Evolutionary conservation across 2,888 invertebrate species (phyloP).

Genomic region (Tetramorium bicarinatum): DNA sequence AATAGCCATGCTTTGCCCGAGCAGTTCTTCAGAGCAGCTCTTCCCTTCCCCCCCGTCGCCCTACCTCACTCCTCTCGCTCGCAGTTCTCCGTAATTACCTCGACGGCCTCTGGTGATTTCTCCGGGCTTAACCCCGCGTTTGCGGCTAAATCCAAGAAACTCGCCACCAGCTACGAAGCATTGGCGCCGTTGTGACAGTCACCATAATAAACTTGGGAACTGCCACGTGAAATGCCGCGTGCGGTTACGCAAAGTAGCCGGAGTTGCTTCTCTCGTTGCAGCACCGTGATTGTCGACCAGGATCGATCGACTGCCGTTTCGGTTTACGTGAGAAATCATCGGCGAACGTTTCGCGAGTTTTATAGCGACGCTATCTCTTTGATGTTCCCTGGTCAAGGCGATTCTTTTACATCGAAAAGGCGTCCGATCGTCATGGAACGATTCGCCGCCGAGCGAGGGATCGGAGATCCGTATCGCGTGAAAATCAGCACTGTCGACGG

Average conservation of each 20-base stretch:
- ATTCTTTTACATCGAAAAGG: constrained; percentile 5
- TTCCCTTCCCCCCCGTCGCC: constrained; percentile 1
- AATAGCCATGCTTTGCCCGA: constrained; percentile 70
- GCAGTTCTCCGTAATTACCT: constrained; percentile 69
- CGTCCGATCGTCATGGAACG: not conserved
- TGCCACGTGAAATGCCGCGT: constrained; percentile 45
- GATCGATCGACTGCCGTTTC: constrained; percentile 39
- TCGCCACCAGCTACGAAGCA: constrained; percentile 51
- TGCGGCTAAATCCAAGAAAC: constrained; percentile 62
- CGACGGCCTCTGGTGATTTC: constrained; percentile 66
- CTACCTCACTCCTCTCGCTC: constrained; percentile 37
- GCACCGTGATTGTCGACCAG: constrained; percentile 1
- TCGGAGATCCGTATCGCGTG: constrained; percentile 25
- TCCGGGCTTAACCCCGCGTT: constrained; percentile 61
- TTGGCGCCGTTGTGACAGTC: constrained; percentile 42
- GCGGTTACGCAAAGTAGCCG: constrained; percentile 18
- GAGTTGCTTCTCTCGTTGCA: not conserved
- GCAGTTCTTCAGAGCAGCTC: constrained; percentile 70
- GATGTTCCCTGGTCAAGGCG: not conserved
- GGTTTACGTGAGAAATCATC: constrained; percentile 10
- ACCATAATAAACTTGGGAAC: constrained; percentile 60
- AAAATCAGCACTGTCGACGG: constrained; percentile 19
- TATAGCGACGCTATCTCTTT: not conserved
- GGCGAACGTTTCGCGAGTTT: constrained; percentile 18
- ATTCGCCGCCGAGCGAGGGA: not conserved